Evolutionary conservation across 2,888 invertebrate species (phyloP), one percentile per base, ranked within the genome.

Genomic region (Chalcis sispes): DNA sequence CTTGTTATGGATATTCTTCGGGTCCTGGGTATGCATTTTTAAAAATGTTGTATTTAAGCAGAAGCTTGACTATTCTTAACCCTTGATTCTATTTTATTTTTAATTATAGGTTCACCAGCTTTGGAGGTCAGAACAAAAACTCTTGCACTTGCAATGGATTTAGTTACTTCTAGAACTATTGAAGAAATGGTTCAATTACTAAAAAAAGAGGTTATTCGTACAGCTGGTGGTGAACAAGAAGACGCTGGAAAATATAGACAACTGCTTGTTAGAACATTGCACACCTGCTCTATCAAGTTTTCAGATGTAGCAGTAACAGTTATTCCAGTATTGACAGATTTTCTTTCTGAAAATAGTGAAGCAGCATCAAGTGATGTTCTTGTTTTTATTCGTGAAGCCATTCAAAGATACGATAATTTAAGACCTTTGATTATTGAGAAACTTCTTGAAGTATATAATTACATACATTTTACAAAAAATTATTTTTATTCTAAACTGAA

Each of bases 1-100:
- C 91, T 97, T 20, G 97, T 99, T 58, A 99, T 99, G 99, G 99
- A 99, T 90, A 95, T 99, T 84, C 90, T 99, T 80, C 91, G 99
- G 20, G 98, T 99, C 58, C 90, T 99, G 75, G 93, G 95, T 76
- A 94, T 95, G 62, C 40, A 46, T 32, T 36, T 59, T 0, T 27
- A 46, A 67, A 50, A 50, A 8, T 13, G 8, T 20, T 50, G 23
- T n/a, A n/a, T n/a, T n/a, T n/a, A n/a, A n/a, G n/a, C n/a, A 73
- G 15, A 32, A 2, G n/a, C 4, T 32, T 58, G 20, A 20, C 46
- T 48, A 42, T 67, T 61, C 42, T 40, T 18, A 15, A n/a, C 2
- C 32, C 8, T 32, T 32, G 32, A 1, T 42, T 13, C 18, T 54
- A 5, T 20, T 25, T 46, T 50, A 46, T 13, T 18, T 8, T 40